Conservation (phyloP, 1,140 invertebrate species). For the Lasioglossum albipes region DNA sequence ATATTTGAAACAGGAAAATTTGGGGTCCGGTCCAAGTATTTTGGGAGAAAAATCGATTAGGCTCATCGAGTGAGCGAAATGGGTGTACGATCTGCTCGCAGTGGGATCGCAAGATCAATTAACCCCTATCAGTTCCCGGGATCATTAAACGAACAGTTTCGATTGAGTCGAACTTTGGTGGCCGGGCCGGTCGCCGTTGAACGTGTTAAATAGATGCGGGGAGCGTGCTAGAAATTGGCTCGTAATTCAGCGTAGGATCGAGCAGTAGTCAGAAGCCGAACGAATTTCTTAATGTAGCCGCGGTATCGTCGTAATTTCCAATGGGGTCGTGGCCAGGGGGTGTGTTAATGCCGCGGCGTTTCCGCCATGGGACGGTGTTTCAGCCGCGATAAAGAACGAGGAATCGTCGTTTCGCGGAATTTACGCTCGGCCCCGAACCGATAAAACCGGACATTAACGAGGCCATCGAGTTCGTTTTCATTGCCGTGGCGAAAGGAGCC, state of each 20-base stretch:
- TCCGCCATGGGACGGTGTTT: conserved; percentile 25
- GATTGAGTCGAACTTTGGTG: not conserved
- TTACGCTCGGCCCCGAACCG: conserved; percentile 67
- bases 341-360: conserved; percentile 48
- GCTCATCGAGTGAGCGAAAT: too few species aligned
- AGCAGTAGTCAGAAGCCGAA: conserved; percentile 51
- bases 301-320: conserved; percentile 54
- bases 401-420: conserved; percentile 46
- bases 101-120: too few species aligned
- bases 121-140: too few species aligned
- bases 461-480: conserved; percentile 73
- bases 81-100: too few species aligned
- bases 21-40: too few species aligned
- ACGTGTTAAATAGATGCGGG: conserved; percentile 25
- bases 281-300: conserved; percentile 56
- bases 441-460: conserved; percentile 76
- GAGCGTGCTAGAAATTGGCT: conserved; percentile 43
- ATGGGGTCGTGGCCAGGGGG: conserved; percentile 7
- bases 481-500: conserved; percentile 68
- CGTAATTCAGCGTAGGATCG: conserved; percentile 54
- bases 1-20: too few species aligned
- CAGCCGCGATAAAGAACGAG: not conserved
- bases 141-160: not conserved
- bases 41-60: too few species aligned
- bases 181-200: too few species aligned